These are phyloP conservation scores for Eurypyga helias DNA, from an alignment of 2,113 vertebrate species.

Conservation along the genomic window DNA sequence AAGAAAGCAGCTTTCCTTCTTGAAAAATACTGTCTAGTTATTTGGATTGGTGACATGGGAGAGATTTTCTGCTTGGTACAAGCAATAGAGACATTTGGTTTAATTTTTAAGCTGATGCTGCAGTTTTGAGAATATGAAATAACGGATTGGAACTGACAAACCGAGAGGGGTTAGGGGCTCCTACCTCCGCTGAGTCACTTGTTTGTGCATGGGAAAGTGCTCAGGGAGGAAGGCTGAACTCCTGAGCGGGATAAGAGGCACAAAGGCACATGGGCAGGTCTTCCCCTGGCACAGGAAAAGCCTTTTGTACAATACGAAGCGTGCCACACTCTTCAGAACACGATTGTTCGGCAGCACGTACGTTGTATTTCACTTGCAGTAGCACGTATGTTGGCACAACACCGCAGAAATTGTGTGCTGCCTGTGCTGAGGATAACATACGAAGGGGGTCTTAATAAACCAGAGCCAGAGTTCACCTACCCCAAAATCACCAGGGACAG, in stretches of 20 bases:
- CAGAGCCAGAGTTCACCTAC: background rate
- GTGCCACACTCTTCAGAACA: accelerated
- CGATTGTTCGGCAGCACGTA: background rate
- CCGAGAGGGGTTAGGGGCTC: background rate
- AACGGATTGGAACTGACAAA: background rate
- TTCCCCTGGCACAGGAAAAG: slow-evolving; percentile 7
- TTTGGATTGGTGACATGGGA: background rate
- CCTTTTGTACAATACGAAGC: background rate
- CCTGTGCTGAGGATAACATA: background rate
- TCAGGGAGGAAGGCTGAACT: slow-evolving; percentile 1
- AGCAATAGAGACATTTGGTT: background rate
- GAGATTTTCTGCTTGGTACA: background rate
- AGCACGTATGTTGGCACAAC: background rate
- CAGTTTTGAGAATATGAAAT: background rate
- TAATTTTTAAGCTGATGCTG: background rate
- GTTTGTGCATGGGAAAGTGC: background rate
- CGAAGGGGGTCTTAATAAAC: background rate
- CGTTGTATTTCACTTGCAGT: accelerated
- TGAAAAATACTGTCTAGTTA: background rate
- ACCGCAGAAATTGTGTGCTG: background rate
- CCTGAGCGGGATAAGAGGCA: background rate
- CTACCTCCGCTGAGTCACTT: background rate
- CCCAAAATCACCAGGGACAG: background rate
- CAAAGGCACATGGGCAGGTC: slow-evolving; percentile 2
- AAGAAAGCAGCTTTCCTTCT: background rate